These are phyloP conservation scores for Meteorus colon DNA, from an alignment of 2,888 invertebrate genomes.

Conservation along the genomic window DNA sequence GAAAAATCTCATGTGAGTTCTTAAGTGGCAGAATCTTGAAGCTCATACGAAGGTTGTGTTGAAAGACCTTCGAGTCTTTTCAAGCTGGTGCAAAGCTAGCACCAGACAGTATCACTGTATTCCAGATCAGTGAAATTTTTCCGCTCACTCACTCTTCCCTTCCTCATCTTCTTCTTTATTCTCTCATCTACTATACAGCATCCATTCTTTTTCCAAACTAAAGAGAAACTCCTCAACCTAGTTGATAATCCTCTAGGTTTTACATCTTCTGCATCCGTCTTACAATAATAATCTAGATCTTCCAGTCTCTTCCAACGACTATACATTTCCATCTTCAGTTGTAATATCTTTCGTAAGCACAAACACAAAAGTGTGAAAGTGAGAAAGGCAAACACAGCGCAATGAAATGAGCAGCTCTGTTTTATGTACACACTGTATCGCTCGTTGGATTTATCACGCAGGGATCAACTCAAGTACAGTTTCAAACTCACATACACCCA, in stretches of 20 bases:
- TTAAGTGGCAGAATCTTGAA: constrained; percentile 46
- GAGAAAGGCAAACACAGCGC: constrained; percentile 34
- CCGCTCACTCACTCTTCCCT: constrained; percentile 12
- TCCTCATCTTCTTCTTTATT: constrained; percentile 1
- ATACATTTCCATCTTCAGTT: constrained; percentile 4
- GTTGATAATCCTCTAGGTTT: constrained; percentile 26
- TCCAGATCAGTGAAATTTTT: constrained; percentile 10
- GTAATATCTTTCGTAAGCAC: constrained; percentile 3
- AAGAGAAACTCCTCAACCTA: constrained; percentile 16
- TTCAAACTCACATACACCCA: constrained; percentile 13
- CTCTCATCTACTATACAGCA: constrained; percentile 5
- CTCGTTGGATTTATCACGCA: constrained; percentile 39
- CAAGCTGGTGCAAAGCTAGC: constrained; percentile 36
- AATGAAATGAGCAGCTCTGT: constrained; percentile 35
- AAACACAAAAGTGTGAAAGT: constrained; percentile 3
- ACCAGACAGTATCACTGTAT: constrained; percentile 19
- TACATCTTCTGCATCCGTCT: constrained; percentile 23
- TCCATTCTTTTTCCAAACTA: constrained; percentile 14
- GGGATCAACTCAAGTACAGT: constrained; percentile 37
- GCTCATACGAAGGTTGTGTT: constrained; percentile 33
- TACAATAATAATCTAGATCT: constrained; percentile 30
- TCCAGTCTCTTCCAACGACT: constrained; percentile 10
- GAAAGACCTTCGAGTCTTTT: constrained; percentile 40
- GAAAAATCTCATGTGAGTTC: constrained; percentile 46
- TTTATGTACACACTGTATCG: constrained; percentile 14